These are phyloP conservation scores for Lycaon pictus DNA, from an alignment of 2,113 vertebrate genomes.

Conservation along the genomic window DNA sequence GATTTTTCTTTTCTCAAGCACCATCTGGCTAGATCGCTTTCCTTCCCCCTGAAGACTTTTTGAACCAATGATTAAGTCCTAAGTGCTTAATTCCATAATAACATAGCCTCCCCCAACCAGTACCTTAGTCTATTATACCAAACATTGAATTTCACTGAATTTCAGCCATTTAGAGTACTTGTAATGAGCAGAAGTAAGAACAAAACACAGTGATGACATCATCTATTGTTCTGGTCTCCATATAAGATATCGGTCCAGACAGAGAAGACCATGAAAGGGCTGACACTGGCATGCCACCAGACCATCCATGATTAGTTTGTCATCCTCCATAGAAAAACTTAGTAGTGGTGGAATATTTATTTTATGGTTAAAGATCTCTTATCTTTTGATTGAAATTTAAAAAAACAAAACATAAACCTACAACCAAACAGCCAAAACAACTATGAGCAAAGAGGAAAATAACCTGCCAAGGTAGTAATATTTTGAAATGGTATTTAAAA, in stretches of 20 bases:
- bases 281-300: background rate
- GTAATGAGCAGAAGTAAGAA: background rate
- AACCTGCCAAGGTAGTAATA: background rate
- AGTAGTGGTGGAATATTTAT: background rate
- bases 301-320: background rate
- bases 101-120: background rate
- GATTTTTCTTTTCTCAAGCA: background rate
- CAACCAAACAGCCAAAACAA: background rate
- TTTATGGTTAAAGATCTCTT: background rate
- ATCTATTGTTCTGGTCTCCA: background rate
- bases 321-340: background rate
- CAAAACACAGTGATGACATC: background rate
- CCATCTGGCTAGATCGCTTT: constrained; percentile 49
- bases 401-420: background rate
- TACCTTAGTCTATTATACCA: background rate
- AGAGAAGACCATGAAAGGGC: background rate
- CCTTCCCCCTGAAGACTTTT: background rate
- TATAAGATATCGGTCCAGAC: background rate
- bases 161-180: background rate
- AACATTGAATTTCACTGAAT: background rate
- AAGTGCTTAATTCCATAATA: background rate
- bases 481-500: constrained; percentile 29
- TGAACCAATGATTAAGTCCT: background rate
- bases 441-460: background rate
- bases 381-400: background rate